Percentiles rank a stretch among this genome's conserved stretches.
Conservation (phyloP, 2,113 vertebrate genomes). For the Rhinogobius similis region DNA sequence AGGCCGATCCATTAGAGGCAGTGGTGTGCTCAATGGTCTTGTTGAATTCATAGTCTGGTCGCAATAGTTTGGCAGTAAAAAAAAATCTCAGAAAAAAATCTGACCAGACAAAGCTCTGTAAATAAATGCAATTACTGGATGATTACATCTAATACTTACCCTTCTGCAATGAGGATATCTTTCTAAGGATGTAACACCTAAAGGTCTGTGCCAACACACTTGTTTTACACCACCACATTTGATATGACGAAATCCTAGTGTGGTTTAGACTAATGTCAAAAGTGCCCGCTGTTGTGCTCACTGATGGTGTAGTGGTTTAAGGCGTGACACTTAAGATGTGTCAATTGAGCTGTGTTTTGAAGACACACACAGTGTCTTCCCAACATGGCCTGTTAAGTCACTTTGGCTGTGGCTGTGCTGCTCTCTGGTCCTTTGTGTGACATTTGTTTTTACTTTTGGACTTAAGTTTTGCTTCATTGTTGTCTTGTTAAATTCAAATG, state of each 20-base stretch:
- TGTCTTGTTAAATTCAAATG: background rate
- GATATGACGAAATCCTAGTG: background rate
- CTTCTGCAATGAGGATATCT: background rate
- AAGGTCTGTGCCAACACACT: background rate
- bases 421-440: background rate
- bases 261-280: background rate
- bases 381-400: background rate
- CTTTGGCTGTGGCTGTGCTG: background rate
- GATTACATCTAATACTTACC: background rate
- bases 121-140: background rate
- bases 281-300: background rate
- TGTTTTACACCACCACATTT: background rate
- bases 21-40: background rate
- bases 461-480: background rate
- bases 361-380: too few species aligned
- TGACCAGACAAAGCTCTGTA: background rate
- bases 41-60: background rate
- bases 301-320: too few species aligned
- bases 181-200: background rate
- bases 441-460: background rate
- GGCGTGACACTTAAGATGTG: too few species aligned
- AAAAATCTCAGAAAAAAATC: too few species aligned
- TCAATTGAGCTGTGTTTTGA: too few species aligned
- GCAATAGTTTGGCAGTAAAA: background rate
- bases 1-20: background rate